Evolutionary conservation across 2,797 vertebrate genomes (phyloP), one percentile per base, ranked within the genome.

Genomic region (Urophycis tenuis): DNA sequence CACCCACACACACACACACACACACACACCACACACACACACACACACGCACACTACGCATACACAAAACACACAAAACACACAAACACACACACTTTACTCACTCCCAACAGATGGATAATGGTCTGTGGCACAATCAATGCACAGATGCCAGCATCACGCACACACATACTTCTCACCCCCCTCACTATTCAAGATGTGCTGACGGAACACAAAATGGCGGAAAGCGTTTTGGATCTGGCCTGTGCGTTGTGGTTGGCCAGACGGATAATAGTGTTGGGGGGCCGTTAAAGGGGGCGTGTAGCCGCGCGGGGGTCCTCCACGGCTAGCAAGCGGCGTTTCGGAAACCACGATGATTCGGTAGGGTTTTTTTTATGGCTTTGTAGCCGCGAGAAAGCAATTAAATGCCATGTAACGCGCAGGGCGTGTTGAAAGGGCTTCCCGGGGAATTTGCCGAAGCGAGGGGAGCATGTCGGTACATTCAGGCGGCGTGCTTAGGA

Each of bases 121-220:
- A 85, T 72, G 14, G 39, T 83, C 84, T 64, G 83, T 79, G 82
- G 81, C 81, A 83, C 83, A 53, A 36, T 31, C n/a, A 75, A 75
- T 22, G 74, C 78, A 75, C 88, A 90, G 87, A 89, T 89, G 88
- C 35, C 35, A 36, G 35, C 35, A 36, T 36, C 22, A n/a, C 8
- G 60, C 22, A 74, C 17, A 53, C 36, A 49, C 76, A 34, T 19
- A n/a, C 17, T 5, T 17, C 87, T 88, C 80, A 3, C 73, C 74
- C 33, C 49, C 39, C 67, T 77, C 80, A 79, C 81, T 70, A 25
- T 34, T 86, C 83, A 83, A 72, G 34, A 86, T 90, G 84, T 88
- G 89, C 89, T 91, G 90, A 89, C 89, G 88, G 86, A 86, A 90
- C 85, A 60, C 49, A 60, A 60, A 22, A 60, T 60, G 49, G 22